A percentile compares a stretch with the other conserved stretches of the same genome.
phyloP scores from a whole-genome alignment of 2,888 invertebrate genomes.

The Augochlorella aurata region DNA sequence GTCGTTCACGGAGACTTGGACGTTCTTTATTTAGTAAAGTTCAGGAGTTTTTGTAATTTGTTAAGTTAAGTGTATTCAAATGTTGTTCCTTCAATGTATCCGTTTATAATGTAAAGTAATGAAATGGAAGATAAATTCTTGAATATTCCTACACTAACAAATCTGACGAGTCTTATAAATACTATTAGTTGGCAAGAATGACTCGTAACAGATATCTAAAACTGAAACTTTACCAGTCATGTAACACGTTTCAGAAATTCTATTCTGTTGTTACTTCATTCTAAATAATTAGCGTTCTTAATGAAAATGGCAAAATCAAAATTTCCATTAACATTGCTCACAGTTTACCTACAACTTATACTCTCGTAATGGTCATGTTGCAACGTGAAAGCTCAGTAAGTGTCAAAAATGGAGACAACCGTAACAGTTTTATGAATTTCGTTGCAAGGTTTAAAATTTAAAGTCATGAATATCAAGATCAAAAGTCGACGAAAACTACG shows the following conservation, averaged over 20 bases:
- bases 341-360: not conserved
- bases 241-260: not conserved
- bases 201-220: too few species aligned
- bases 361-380: not conserved
- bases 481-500: conserved; percentile 13
- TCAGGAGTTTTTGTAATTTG: not conserved
- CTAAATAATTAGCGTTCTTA: not conserved
- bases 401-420: not conserved
- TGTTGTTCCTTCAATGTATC: too few species aligned
- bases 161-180: not conserved
- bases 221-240: not conserved
- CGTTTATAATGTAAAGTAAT: not conserved
- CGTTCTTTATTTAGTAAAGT: not conserved
- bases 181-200: not conserved
- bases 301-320: not conserved
- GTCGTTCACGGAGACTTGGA: not conserved
- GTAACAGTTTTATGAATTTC: not conserved
- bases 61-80: not conserved
- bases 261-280: not conserved
- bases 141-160: too few species aligned
- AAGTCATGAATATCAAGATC: conserved; percentile 14
- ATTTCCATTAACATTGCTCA: not conserved
- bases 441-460: not conserved
- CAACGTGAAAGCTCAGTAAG: not conserved
- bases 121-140: not conserved